Evolutionary conservation across 2,113 vertebrate species (phyloP).

Genomic region (Cathartes aura): DNA sequence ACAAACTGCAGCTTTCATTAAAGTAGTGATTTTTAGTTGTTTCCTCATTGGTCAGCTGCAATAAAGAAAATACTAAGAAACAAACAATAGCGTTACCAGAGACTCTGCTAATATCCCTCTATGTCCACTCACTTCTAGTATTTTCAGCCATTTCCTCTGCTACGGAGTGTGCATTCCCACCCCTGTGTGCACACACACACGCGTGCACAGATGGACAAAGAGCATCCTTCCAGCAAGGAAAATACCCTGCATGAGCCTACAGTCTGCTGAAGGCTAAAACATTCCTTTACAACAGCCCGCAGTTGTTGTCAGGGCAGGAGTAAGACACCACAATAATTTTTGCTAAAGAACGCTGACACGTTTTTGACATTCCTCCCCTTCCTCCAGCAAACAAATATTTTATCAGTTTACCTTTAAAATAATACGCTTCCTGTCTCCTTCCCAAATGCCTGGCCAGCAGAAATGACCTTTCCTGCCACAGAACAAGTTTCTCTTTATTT

Average conservation of each 20-base stretch:
- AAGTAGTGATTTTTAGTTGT: background rate
- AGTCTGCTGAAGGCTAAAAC: background rate
- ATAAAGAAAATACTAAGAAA: background rate
- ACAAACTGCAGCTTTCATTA: background rate
- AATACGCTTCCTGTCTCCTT: conserved; percentile 45
- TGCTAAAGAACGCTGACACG: background rate
- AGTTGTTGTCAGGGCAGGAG: background rate
- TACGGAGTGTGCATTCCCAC: background rate
- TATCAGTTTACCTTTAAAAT: conserved; percentile 68
- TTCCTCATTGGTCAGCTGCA: background rate
- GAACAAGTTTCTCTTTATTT: conserved; percentile 58
- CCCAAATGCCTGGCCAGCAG: conserved; percentile 35
- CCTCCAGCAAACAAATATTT: conserved; percentile 47
- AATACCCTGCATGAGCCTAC: background rate
- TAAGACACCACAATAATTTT: background rate
- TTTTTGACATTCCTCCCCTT: conserved; percentile 10
- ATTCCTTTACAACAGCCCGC: background rate
- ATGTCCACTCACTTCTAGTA: background rate
- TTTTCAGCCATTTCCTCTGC: background rate
- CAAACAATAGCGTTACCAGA: background rate
- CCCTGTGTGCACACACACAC: fast-evolving
- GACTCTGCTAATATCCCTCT: background rate
- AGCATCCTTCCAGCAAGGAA: background rate
- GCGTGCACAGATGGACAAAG: fast-evolving
- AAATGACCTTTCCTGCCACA: conserved; percentile 27